Evolutionary conservation across 1,140 invertebrate genomes (phyloP), one percentile per base, ranked within the genome.

Genomic region (Watersipora subatra): DNA sequence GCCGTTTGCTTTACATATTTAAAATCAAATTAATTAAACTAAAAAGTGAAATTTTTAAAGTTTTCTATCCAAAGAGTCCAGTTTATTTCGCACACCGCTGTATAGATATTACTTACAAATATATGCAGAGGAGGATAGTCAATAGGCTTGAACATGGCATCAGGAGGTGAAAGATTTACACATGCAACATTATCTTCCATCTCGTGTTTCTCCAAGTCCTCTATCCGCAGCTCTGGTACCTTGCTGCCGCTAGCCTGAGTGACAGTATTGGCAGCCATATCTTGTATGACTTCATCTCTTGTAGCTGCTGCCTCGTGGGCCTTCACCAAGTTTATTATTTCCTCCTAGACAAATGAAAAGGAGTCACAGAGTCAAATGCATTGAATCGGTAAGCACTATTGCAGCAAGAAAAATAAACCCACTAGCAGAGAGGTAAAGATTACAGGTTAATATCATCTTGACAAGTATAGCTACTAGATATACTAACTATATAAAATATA

Each of bases 91-190:
- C n/a, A n/a, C n/a, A n/a, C n/a, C n/a, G n/a, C n/a, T n/a, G n/a
- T n/a, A n/a, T n/a, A n/a, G n/a, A n/a, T n/a, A n/a, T 2, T 62
- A 73, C 76, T 72, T 70, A 80, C 78, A 75, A 80, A 78, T 56
- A 79, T 78, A 69, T 79, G 77, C 15, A 80, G 67, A 30, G 73
- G 69, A 63, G 76, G 76, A 68, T 78, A 80, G 62, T 77, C 71
- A 57, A 77, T 75, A n/a, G 77, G 73, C 46, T 73, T 70, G 67
- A 78, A 76, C 19, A 80, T 67, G 12, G 76, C 71, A 28, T 69
- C 68, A 24, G 78, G 76, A 59, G 77, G 75, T 28, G 63, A 68
- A 34, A 76, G 57, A 20, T 70, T 29, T 28, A 29, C 12, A 26
- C 62, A 20, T 28, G 62, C 22, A 27, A 46, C 55, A 34, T 26